Base-by-base conservation (phyloP, 1,140 invertebrate genomes). In the Drosophila nebulosa region DNA sequence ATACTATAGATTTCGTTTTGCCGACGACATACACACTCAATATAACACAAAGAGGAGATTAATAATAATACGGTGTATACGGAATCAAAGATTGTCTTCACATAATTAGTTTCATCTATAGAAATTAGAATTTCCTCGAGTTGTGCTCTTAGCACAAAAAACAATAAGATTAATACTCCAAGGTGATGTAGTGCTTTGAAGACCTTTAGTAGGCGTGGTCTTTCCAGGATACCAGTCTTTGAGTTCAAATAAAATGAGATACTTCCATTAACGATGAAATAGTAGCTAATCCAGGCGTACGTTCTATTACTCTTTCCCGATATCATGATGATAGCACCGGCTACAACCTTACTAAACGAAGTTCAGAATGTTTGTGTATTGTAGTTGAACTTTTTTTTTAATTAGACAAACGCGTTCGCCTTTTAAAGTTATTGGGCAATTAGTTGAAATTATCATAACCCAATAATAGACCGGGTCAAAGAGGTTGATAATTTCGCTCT, bases 1-100 rank as follows among this genome's bases (percentile, higher is more conserved):
- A 62, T 26, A 3, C 7, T 12, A 9, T 46, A 64, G n/a, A 83
- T 74, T 3, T 9, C 58, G 0, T 39, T 10, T 9, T 78, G 74
- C 30, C 56, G 53, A 0, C 42, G 42, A 5, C 53, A 39, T 3
- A 22, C 24, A 32, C 62, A 74, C 4, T 26, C 42, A 0, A 70
- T 42, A 36, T 32, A 68, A 16, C 46, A 57, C 0, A 55, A 7
- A 1, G 56, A 4, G 1, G 39, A 12, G 1, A 63, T 26, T 4
- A 30, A 21, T 0, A 46, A 7, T 10, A 71, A 0, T 0, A 21
- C 3, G 7, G 52, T 24, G 1, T 70, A 63, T 7, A 22, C 9
- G 1, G 3, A 1, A 14, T 14, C 53, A 42, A 30, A 51, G 35
- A 46, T 39, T 70, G 4, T 63, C 0, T 0, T n/a, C 30, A 30